A percentile compares a stretch with the other conserved stretches of the same genome.
phyloP scores from a whole-genome alignment of 1,140 invertebrate species.

The Drosophila ananassae region DNA sequence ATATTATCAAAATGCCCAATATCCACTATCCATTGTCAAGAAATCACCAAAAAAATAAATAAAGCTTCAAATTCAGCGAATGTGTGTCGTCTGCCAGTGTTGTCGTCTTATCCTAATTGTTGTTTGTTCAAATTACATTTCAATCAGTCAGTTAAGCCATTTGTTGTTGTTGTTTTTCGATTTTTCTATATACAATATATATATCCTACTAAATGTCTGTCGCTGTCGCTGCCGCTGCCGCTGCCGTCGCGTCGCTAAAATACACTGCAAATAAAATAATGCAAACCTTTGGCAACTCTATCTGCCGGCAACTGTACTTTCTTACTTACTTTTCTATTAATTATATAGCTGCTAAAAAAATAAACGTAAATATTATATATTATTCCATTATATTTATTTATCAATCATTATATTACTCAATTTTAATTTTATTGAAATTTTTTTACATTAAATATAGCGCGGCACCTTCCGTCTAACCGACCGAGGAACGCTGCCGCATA shows the following conservation, averaged over 20 bases:
- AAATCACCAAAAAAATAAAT: slow-evolving; percentile 9
- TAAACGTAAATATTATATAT: neutral
- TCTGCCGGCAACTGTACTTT: slow-evolving; percentile 53
- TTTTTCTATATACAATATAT: slow-evolving; percentile 38
- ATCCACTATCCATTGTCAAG: slow-evolving; percentile 10
- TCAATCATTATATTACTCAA: no score
- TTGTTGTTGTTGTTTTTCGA: slow-evolving; percentile 75
- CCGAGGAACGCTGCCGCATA: no score
- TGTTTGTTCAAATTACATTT: slow-evolving; percentile 68
- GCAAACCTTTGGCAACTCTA: slow-evolving; percentile 57
- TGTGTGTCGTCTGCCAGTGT: slow-evolving; percentile 65
- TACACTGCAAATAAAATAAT: slow-evolving; percentile 38
- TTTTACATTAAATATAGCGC: no score
- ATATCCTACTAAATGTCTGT: slow-evolving; percentile 64
- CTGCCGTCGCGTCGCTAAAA: slow-evolving; percentile 40
- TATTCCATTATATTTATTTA: no score
- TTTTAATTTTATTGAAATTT: no score
- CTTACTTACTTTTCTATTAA: slow-evolving; percentile 11
- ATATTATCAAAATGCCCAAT: neutral
- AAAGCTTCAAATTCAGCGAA: slow-evolving; percentile 32
- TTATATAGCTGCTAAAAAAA: slow-evolving; percentile 7
- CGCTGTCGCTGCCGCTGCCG: slow-evolving; percentile 73
- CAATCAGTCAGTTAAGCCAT: slow-evolving; percentile 47
- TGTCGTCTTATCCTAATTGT: slow-evolving; percentile 67
- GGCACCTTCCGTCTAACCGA: no score